A percentile compares a stretch with the other conserved stretches of the same genome.
Evolutionary conservation across 1,140 invertebrate species (phyloP).

Genomic region (Sipha flava): DNA sequence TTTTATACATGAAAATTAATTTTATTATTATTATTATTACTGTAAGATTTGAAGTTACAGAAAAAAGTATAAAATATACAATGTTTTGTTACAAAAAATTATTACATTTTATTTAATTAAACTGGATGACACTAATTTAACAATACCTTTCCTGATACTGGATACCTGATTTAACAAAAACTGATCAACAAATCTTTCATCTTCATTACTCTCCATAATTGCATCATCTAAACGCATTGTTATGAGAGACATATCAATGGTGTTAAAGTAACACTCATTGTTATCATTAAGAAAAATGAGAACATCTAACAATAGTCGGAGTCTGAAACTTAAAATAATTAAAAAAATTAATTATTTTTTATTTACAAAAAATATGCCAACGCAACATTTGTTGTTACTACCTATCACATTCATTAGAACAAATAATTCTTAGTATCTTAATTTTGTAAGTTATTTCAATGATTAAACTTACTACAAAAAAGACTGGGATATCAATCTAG

Average conservation of each 20-base stretch:
- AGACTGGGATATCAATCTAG: no score
- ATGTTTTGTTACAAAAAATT: neutral
- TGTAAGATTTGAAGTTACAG: no score
- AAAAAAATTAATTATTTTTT: neutral
- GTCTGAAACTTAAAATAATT: neutral
- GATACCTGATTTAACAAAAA: neutral
- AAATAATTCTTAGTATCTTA: no score
- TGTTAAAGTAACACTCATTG: neutral
- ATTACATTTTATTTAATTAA: neutral
- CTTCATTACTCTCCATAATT: neutral
- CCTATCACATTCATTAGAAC: no score
- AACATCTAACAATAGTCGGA: neutral
- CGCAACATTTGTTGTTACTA: no score
- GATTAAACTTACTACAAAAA: no score
- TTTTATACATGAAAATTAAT: no score
- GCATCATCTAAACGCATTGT: conserved; percentile 17
- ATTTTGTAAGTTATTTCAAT: no score
- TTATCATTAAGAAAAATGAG: neutral
- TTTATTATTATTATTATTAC: no score
- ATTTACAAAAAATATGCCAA: neutral
- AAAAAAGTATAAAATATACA: no score
- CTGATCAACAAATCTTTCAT: neutral
- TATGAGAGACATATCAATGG: neutral
- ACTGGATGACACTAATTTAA: neutral
- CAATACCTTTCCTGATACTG: neutral